Evolutionary conservation across 2,797 vertebrate species (phyloP).

Genomic region (Acipenser ruthenus): DNA sequence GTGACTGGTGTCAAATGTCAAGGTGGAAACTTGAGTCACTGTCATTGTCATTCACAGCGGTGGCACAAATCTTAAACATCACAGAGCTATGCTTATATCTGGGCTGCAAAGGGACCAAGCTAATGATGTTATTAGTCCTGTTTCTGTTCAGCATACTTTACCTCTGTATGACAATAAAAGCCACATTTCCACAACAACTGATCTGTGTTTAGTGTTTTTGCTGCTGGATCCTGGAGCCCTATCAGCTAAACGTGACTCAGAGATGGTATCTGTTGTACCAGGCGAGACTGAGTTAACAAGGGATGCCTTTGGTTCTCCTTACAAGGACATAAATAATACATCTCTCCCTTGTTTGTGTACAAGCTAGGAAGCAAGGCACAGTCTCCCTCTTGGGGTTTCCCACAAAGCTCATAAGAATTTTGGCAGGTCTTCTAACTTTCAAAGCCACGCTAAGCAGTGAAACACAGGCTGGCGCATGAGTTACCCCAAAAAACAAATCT

Average conservation of each 20-base stretch:
- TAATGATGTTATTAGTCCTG: too few relatives aligned
- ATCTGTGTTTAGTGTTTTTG: too few relatives aligned
- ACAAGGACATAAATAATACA: conserved; percentile 24
- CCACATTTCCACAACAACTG: too few relatives aligned
- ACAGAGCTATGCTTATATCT: too few relatives aligned
- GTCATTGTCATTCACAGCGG: too few relatives aligned
- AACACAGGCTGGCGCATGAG: not conserved
- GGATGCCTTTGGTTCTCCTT: conserved; percentile 14
- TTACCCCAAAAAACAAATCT: too few relatives aligned
- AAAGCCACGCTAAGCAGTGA: conserved; percentile 12
- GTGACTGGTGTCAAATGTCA: too few relatives aligned
- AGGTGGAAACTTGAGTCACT: too few relatives aligned
- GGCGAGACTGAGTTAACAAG: conserved; percentile 18
- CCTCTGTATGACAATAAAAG: too few relatives aligned
- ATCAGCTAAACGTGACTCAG: conserved; percentile 8
- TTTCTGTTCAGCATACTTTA: too few relatives aligned
- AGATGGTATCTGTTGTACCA: conserved; percentile 3
- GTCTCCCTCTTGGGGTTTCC: conserved; percentile 3
- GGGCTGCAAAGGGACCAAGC: too few relatives aligned
- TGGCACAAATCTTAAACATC: too few relatives aligned
- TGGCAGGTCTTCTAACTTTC: conserved; percentile 18
- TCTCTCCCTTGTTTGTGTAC: conserved; percentile 12
- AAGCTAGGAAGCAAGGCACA: not conserved
- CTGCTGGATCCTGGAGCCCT: not conserved
- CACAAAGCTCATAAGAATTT: conserved; percentile 14